These are phyloP conservation scores for Dichetophora obliterata DNA, from an alignment of 2,888 invertebrate genomes.

Conservation along the genomic window DNA sequence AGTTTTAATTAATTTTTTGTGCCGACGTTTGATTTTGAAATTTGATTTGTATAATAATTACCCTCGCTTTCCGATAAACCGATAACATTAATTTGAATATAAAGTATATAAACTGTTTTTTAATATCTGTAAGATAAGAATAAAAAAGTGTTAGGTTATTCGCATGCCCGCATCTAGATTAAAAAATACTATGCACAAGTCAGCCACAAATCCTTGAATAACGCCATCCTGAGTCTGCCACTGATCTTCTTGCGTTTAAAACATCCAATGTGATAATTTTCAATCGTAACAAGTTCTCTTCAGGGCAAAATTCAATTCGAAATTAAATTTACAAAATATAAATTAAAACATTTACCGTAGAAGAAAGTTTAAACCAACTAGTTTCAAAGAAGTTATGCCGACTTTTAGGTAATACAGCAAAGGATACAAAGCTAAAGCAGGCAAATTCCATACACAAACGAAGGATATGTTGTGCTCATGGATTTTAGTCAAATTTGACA, in stretches of 20 bases:
- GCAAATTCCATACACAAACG: neutral
- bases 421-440: neutral
- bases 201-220: neutral
- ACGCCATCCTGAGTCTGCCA: neutral
- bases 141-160: too few species aligned
- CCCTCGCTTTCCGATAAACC: too few species aligned
- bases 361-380: neutral
- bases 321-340: constrained; percentile 12
- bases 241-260: neutral
- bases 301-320: neutral
- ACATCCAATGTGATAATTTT: neutral
- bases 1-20: too few species aligned
- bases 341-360: neutral
- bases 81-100: too few species aligned
- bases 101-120: too few species aligned
- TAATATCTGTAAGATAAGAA: too few species aligned
- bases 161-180: too few species aligned
- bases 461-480: too few species aligned
- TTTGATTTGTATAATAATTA: too few species aligned
- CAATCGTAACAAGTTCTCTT: neutral
- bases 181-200: neutral
- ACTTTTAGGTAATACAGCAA: neutral
- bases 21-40: too few species aligned
- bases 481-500: too few species aligned
- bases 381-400: neutral